A percentile compares a stretch with the other conserved stretches of the same genome.
phyloP scores from a whole-genome alignment of 1,140 invertebrate genomes.

The Helicoverpa armigera region DNA sequence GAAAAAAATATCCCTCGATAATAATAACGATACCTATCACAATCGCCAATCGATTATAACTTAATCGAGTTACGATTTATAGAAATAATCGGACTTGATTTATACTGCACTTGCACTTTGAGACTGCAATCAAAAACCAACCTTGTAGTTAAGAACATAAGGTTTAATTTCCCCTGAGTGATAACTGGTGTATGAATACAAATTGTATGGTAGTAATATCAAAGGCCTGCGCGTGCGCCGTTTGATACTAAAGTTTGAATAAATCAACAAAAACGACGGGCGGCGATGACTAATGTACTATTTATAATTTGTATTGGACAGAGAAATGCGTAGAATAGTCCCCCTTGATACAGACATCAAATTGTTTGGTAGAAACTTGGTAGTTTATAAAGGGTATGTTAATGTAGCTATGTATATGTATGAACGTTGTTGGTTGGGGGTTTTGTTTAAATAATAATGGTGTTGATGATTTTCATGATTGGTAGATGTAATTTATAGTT shows the following conservation, averaged over 20 bases:
- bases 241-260: slow-evolving; percentile 80
- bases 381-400: background rate
- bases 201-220: slow-evolving; percentile 80
- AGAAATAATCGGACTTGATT: slow-evolving; percentile 85
- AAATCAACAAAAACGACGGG: slow-evolving; percentile 85
- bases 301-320: slow-evolving; percentile 63
- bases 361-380: background rate
- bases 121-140: slow-evolving; percentile 36
- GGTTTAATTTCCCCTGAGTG: slow-evolving; percentile 50
- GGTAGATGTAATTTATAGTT: too few species aligned
- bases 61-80: slow-evolving; percentile 86
- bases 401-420: too few species aligned
- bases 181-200: slow-evolving; percentile 66
- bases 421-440: too few species aligned
- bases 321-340: slow-evolving; percentile 59
- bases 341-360: background rate
- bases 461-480: too few species aligned
- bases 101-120: slow-evolving; percentile 64
- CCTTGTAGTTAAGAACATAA: slow-evolving; percentile 51
- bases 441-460: too few species aligned
- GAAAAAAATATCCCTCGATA: slow-evolving; percentile 35
- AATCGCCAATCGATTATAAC: slow-evolving; percentile 80
- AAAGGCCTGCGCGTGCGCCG: slow-evolving; percentile 70
- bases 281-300: slow-evolving; percentile 80
- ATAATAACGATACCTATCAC: slow-evolving; percentile 61